Base-by-base conservation (phyloP, 2,888 invertebrate species). In the Cephus sareptanus region DNA sequence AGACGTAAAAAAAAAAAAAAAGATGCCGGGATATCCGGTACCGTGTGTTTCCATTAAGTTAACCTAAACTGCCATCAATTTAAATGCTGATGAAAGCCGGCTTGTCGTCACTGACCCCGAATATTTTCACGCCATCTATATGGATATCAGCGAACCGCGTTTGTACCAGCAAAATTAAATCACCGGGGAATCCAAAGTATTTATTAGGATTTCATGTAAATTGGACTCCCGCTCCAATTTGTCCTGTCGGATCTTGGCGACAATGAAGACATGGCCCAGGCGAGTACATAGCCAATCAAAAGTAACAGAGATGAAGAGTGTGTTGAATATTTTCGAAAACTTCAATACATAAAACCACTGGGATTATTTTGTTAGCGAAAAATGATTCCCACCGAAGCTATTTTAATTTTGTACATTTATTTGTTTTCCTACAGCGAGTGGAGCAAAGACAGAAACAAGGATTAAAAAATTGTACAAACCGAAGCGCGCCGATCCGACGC, bases 131-230 rank as follows among this genome's bases (percentile, higher is more conserved):
- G 82, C 86, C 84, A 85, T 88, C 85, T 83, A 83, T 84, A 86
- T 86, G 88, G 82, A 85, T 87, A 84, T 85, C 86, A 83, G 81
- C 75, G 3, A 69, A 77, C 79, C 79, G 80, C 79, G 80, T 77
- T 80, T 81, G 78, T 73, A 75, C 34, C 71, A 77, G 80, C 81
- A 87, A 87, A 89, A 89, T 89, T 89, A 87, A 89, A 89, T 88
- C 87, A 86, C 79, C 80, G 79, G 78, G 79, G 86, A 87, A 88
- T 87, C 84, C 84, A 83, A 82, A 85, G 82, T 85, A 85, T 88
- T 89, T 87, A 87, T 87, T 85, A 84, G 83, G 80, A 84, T 86
- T 88, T 86, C 85, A 88, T 88, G 88, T 85, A 87, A 88, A 89
- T 88, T 82, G 81, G 70, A 23, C 71, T 33, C 34, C 34, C 71